Evolutionary conservation across 2,113 vertebrate species (phyloP), one percentile per base, ranked within the genome.

Genomic region (Lanius ludovicianus): DNA sequence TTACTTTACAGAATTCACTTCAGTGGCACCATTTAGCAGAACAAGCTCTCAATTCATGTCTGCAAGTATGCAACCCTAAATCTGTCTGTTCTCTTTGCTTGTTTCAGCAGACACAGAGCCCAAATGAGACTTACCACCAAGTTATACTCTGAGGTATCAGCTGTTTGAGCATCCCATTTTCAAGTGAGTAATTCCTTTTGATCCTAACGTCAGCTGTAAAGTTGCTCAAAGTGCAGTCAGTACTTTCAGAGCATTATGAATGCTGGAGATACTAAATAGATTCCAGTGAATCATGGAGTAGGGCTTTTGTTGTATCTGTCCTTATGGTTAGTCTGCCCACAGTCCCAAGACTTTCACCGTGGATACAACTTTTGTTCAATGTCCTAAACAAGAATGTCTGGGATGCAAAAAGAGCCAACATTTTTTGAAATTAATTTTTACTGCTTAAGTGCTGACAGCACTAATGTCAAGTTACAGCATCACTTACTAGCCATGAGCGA

Each of bases 111-210:
- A 56, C 12, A 21, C 7, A 55, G 16, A 35, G n/a, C 28, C 55
- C 0, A 0, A 76, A 41, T 0, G 0, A 11, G 52, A 30, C 49
- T 82, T 93, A 46, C 37, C 18, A 79, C 46, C 14, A 68, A 77
- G 52, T 42, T 64, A 9, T 7, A 13, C 31, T 82, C 60, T 57
- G 65, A 89, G 64, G 63, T 18, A 39, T 67, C 25, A 39, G 20
- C 17, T 4, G 2, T 89, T 85, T 35, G 27, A 75, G 44, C 1
- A 3, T 65, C 30, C 31, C 28, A 7, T 57, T 74, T 87, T 76
- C 21, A 62, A 91, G 57, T 62, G 49, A 80, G 23, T 84, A 76
- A 69, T 53, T 89, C 12, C 28, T 75, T 82, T 91, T 52, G 27
- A 76, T 93, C 28, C 22, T 76, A 56, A 65, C 53, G n/a, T 47